Evolutionary conservation across 2,797 vertebrate genomes (phyloP), one percentile per base, ranked within the genome.

Genomic region (Allobates femoralis): DNA sequence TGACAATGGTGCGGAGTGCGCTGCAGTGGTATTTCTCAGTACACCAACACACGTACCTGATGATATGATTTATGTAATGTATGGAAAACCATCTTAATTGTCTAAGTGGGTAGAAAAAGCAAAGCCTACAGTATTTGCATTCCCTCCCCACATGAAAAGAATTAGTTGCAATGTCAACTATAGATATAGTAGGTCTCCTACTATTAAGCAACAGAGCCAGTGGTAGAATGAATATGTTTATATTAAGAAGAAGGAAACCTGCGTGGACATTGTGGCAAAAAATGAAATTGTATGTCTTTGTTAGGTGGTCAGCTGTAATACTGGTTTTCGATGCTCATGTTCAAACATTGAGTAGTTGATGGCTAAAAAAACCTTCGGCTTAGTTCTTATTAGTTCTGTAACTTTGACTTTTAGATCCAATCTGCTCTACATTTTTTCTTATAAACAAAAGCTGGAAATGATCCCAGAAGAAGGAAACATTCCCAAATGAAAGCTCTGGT

Each of bases 361-460:
- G 21, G 41, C 37, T 19, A 73, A n/a, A 15, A 73, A 23, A 1
- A 73, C 32, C 15, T 50, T 74, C n/a, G 41, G 69, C n/a, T 3
- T 15, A 26, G 23, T 74, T 74, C 12, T 74, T 6, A 50, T 23
- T 74, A 5, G 37, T 46, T 6, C 41, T 46, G 41, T 74, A 41
- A 34, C 34, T 71, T n/a, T 41, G 23, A 21, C 11, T 71, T 71
- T 71, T 1, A 21, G 7, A 69, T 69, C 32, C 19, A 21, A 37
- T 69, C 28, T 71, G 21, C 21, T 18, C 34, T 71, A 14, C 67
- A 41, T 1, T 37, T 7, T 73, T 73, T 71, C 46, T 71, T 46
- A 73, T 73, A 50, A 50, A 12, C 69, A 46, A 50, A 71, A 74
- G 12, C 69, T 74, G 69, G 69, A 74, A 74, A 21, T 50, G 23